Conservation (phyloP, 92 coral and sea anemone genomes). For the Parazoanthus atlanticus region DNA sequence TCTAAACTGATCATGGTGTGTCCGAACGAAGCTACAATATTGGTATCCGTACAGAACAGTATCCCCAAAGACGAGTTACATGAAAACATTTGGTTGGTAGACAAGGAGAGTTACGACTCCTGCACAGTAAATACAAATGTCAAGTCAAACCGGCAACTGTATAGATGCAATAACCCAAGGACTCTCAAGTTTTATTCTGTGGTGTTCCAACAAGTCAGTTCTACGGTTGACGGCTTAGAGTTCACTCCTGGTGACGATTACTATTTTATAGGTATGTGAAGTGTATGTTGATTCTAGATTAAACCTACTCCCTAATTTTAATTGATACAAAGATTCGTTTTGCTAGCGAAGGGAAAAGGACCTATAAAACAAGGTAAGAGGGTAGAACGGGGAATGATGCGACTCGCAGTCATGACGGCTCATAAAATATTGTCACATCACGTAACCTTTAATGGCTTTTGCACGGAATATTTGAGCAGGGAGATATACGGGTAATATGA, state of each 20-base stretch:
- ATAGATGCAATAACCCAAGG: not conserved
- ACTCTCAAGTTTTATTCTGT: not conserved
- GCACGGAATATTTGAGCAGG: too few relatives aligned
- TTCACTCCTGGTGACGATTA: not conserved
- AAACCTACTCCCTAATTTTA: too few relatives aligned
- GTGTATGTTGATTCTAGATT: too few relatives aligned
- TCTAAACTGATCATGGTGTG: conserved; percentile 30
- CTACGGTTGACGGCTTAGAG: not conserved
- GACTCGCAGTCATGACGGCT: too few relatives aligned
- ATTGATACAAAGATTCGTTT: too few relatives aligned
- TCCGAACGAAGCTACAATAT: not conserved
- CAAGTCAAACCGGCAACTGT: not conserved
- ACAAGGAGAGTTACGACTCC: conserved; percentile 17
- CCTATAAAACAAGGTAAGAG: too few relatives aligned
- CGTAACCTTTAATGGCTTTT: too few relatives aligned
- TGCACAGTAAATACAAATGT: not conserved
- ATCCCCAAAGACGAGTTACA: conserved; percentile 7
- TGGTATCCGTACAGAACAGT: not conserved
- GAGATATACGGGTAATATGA: too few relatives aligned
- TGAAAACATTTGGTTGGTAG: conserved; percentile 35
- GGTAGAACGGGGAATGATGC: too few relatives aligned
- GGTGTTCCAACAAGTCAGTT: conserved; percentile 9
- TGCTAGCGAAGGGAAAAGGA: too few relatives aligned
- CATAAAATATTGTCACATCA: too few relatives aligned
- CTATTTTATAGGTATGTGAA: conserved; percentile 17